Evolutionary conservation across 2,113 vertebrate genomes (phyloP), one percentile per base, ranked within the genome.

Genomic region (Psophia crepitans): DNA sequence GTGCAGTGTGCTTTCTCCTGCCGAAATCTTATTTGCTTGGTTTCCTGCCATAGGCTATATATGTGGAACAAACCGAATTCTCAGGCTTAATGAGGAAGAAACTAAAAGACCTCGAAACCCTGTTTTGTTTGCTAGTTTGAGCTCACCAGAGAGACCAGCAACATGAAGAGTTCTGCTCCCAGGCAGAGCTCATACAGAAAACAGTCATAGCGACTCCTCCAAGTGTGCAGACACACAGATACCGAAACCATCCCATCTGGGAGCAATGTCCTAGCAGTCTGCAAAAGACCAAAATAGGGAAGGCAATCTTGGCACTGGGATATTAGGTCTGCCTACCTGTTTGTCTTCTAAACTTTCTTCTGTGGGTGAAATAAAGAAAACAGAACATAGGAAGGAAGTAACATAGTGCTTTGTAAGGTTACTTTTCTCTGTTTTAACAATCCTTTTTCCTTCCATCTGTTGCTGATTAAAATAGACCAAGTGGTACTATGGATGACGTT

Each of bases 21-120:
- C 56, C 78, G 73, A 93, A 96, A 96, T 94, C 80, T 94, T 61
- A 81, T 96, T 97, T 96, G 13, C 27, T 53, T 84, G 39, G 21
- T 84, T 95, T 96, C 93, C 73, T 95, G 96, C 97, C 76, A 71
- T 21, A 78, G 95, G 96, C 41, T 43, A 37, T 77, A 77, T 53
- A 51, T 57, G 68, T 63, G 69, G 65, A 90, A 94, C 6, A 37
- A 86, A 89, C 30, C 46, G 56, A 64, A 86, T 69, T 83, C 4
- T 16, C 53, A 43, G 56, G 35, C 35, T 87, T 90, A 84, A 89
- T 48, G 33, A 93, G 69, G 49, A 84, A 71, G n/a, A 77, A 95
- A 81, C 26, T 32, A n/a, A 56, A 94, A 80, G 35, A 43, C 28
- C 53, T 27, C 75, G 37, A 79, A 88, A 84, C 13, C 48, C 69